These are phyloP conservation scores for Mirza zaza DNA, from an alignment of 2,113 vertebrate genomes.

Conservation along the genomic window DNA sequence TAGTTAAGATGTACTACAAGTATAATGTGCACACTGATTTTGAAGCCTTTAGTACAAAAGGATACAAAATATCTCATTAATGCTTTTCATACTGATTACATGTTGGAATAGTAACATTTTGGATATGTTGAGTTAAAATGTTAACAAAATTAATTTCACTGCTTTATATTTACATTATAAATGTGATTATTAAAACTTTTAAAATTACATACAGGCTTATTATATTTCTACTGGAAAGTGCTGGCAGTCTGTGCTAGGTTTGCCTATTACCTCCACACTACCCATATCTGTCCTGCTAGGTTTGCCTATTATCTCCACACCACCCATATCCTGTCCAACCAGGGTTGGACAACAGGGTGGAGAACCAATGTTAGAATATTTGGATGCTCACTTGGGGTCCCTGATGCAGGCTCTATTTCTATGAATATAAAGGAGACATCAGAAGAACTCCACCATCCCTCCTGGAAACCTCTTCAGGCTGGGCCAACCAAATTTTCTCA, in stretches of 20 bases:
- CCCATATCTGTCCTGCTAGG: background rate
- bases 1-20: background rate
- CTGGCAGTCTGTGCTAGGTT: background rate
- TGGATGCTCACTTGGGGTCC: background rate
- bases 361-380: background rate
- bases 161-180: conserved; percentile 22
- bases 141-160: conserved; percentile 17
- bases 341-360: background rate
- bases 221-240: background rate
- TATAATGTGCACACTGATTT: background rate
- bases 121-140: background rate
- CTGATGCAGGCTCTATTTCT: background rate
- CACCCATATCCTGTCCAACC: background rate
- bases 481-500: background rate
- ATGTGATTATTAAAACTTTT: background rate
- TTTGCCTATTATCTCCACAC: background rate
- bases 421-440: background rate
- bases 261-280: background rate
- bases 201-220: background rate
- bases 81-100: conserved; percentile 24
- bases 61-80: background rate
- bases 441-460: background rate
- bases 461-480: background rate
- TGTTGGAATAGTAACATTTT: conserved; percentile 37
- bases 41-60: conserved; percentile 24